Evolutionary conservation across 2,888 invertebrate genomes (phyloP).

Genomic region (Diploptera punctata): DNA sequence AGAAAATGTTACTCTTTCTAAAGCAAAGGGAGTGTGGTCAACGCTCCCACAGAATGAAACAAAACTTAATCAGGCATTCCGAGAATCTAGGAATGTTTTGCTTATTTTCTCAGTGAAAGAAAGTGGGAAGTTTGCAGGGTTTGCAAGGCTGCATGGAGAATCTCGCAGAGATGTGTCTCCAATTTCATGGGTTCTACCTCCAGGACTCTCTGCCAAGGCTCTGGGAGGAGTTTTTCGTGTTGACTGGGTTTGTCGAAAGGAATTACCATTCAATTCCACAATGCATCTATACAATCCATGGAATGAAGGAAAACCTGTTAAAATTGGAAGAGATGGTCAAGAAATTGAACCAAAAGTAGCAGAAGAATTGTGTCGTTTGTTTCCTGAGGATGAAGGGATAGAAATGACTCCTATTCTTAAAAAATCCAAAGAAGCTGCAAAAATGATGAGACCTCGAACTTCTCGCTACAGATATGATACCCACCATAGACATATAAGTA

Average conservation of each 20-base stretch:
- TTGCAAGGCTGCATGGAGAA: conserved; percentile 88
- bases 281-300: conserved; percentile 95
- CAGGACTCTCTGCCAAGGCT: conserved; percentile 90
- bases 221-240: conserved; percentile 95
- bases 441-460: conserved; percentile 59
- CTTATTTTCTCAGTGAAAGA: conserved; percentile 97
- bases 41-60: conserved; percentile 97
- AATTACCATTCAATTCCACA: conserved; percentile 90
- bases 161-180: conserved; percentile 90
- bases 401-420: conserved; percentile 88
- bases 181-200: conserved; percentile 93
- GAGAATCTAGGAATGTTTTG: conserved; percentile 91
- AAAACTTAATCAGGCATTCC: conserved; percentile 92
- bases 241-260: conserved; percentile 96
- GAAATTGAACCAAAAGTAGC: conserved; percentile 97
- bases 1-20: conserved; percentile 94
- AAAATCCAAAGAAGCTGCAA: conserved; percentile 84
- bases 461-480: conserved; percentile 34
- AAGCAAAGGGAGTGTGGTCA: conserved; percentile 97
- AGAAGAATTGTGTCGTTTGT: conserved; percentile 91
- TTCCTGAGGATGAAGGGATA: conserved; percentile 89
- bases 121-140: conserved; percentile 95
- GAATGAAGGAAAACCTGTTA: conserved; percentile 98
- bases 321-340: conserved; percentile 98
- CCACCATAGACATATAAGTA: conserved; percentile 52